A percentile compares a stretch with the other conserved stretches of the same genome.
These are phyloP conservation scores for Arctopsyche grandis DNA, from an alignment of 1,140 invertebrate species.

Conservation along the genomic window DNA sequence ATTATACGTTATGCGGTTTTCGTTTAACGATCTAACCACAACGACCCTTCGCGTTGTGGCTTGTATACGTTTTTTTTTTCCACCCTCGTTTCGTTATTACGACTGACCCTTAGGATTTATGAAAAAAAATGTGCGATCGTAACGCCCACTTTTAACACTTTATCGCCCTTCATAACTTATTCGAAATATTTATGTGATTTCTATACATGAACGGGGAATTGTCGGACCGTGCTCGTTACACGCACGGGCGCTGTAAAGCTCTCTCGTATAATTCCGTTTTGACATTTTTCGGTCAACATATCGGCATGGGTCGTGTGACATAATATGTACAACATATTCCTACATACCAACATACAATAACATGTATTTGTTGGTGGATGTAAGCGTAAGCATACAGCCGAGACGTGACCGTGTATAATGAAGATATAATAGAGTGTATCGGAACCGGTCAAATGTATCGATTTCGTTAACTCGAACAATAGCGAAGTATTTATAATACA, in stretches of 20 bases:
- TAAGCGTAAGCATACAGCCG: too few species aligned
- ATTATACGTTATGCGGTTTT: too few species aligned
- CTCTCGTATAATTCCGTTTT: constrained; percentile 34
- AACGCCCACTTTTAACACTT: constrained; percentile 6
- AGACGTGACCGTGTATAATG: too few species aligned
- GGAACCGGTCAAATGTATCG: too few species aligned
- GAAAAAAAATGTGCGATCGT: constrained; percentile 3
- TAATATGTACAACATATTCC: background rate
- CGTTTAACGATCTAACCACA: too few species aligned
- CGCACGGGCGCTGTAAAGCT: constrained; percentile 26
- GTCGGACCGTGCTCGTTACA: constrained; percentile 32
- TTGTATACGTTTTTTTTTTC: background rate
- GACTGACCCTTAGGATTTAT: constrained; percentile 11
- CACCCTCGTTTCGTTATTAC: constrained; percentile 27
- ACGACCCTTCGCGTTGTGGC: too few species aligned
- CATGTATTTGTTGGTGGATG: too few species aligned
- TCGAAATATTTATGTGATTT: constrained; percentile 48
- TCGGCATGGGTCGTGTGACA: constrained; percentile 28
- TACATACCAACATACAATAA: background rate
- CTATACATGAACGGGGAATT: constrained; percentile 49
- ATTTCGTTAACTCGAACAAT: too few species aligned
- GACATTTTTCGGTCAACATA: constrained; percentile 46
- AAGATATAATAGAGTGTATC: too few species aligned
- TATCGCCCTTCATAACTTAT: constrained; percentile 32
- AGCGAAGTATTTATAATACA: too few species aligned